Conservation (phyloP, 2,113 vertebrate species). For the Calidris pugnax region DNA sequence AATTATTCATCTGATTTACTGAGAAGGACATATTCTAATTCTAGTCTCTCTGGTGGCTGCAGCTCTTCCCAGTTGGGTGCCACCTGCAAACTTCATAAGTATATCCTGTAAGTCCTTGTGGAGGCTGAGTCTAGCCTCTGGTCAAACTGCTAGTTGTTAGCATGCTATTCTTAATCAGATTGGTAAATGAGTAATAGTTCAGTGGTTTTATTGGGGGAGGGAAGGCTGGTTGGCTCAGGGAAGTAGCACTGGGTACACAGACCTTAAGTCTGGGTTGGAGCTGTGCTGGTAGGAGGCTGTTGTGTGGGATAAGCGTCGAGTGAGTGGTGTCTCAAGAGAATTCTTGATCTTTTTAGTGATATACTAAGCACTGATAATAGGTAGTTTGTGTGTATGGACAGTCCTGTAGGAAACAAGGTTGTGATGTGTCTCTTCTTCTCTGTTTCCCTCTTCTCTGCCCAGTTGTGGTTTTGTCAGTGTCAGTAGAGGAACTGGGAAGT, state of each 20-base stretch:
- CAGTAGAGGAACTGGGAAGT: background rate
- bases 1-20: background rate
- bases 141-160: background rate
- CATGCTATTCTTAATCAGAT: background rate
- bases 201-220: background rate
- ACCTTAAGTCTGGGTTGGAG: background rate
- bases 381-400: background rate
- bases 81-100: background rate
- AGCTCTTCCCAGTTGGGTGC: background rate
- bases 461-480: background rate
- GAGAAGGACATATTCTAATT: background rate
- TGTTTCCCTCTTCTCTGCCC: background rate
- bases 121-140: background rate
- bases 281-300: background rate
- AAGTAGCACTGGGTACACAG: background rate
- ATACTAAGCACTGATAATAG: background rate
- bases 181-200: constrained; percentile 55
- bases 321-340: background rate
- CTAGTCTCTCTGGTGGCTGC: background rate
- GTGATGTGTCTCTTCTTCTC: background rate
- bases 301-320: background rate
- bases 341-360: background rate
- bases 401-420: background rate
- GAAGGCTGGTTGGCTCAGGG: background rate
- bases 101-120: background rate